Base-by-base conservation (phyloP, 2,113 vertebrate genomes). In the Pomatostomus ruficeps region DNA sequence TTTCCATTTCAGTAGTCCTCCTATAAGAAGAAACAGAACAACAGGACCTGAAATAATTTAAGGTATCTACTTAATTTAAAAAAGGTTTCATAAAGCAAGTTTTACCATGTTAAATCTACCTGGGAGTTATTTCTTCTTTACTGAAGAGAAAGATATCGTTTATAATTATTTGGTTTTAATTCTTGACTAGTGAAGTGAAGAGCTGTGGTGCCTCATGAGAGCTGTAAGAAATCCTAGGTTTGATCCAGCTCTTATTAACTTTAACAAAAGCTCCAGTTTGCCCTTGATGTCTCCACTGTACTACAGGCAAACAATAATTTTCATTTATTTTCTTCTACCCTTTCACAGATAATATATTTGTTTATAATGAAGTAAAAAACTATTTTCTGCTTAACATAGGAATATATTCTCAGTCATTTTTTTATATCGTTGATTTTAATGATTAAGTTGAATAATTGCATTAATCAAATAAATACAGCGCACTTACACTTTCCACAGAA, bases 31-130 rank as follows among this genome's bases (percentile, higher is more conserved):
- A 67, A 91, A 82, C 6, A 75, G 57, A 63, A 63, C 29, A 76
- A 42, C 38, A 79, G 51, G 21, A 59, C 48, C 33, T 63, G 33
- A 89, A 93, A 77, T 61, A 89, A 77, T 26, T 7, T 87, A 81
- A 91, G 26, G 28, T 65, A 81, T 58, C 79, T 86, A 29, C 15
- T 92, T 94, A 93, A 85, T 91, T 91, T 96, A 65, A 78, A 93
- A 95, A 89, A 66, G 49, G 13, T 62, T 92, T 93, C 92, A 85
- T 92, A 73, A 94, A 91, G 65, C 58, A 77, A 89, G 38, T 74
- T 82, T 87, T 74, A 87, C 55, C 28, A 72, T 33, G 36, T 85
- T 82, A 76, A 76, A 81, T 92, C 83, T 93, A 92, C 29, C n/a
- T 21, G 48, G 35, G 43, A 92, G 48, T 81, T 91, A 84, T 61